These are phyloP conservation scores for Ictalurus furcatus DNA, from an alignment of 2,113 vertebrate genomes.

Conservation along the genomic window DNA sequence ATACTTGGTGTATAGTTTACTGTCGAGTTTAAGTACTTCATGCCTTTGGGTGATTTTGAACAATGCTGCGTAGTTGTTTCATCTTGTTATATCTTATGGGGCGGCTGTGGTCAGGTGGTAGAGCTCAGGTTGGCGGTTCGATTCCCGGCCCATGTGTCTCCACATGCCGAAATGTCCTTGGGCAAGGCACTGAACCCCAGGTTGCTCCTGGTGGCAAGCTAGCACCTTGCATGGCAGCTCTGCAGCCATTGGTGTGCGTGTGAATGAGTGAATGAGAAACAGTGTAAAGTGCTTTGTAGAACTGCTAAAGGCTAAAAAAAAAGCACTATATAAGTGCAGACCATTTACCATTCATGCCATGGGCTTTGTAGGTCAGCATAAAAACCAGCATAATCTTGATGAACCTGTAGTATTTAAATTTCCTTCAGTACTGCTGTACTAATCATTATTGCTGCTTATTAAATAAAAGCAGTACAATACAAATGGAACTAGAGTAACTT, in stretches of 20 bases:
- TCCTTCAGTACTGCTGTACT: background rate
- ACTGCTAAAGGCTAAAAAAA: no score
- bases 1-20: background rate
- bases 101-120: no score
- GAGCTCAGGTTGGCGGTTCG: no score
- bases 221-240: no score
- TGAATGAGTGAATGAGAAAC: no score
- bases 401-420: background rate
- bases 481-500: background rate
- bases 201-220: no score
- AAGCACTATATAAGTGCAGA: no score
- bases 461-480: conserved; percentile 8
- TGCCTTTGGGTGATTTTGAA: background rate
- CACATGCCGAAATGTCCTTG: no score
- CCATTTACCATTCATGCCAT: background rate
- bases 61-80: background rate
- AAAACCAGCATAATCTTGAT: background rate
- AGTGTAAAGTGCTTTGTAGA: no score
- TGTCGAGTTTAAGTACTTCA: background rate
- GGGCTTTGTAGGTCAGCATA: background rate
- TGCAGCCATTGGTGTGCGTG: no score
- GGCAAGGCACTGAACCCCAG: no score
- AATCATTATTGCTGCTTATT: background rate
- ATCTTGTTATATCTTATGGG: background rate
- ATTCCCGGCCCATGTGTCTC: no score